phyloP scores from a whole-genome alignment of 2,113 vertebrate genomes.

The Tragelaphus scriptus region DNA sequence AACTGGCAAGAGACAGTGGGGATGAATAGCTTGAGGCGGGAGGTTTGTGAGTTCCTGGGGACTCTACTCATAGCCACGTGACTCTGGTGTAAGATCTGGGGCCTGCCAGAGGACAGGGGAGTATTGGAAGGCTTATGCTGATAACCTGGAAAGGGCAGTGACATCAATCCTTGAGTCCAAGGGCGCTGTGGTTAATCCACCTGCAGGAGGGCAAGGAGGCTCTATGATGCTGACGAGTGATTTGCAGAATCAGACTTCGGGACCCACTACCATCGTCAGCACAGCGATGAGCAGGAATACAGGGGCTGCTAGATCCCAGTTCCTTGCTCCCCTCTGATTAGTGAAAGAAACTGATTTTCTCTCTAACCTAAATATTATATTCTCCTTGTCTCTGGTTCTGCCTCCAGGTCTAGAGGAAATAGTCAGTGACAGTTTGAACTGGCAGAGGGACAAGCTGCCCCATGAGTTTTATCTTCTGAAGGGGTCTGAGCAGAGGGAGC shows the following conservation, averaged over 20 bases:
- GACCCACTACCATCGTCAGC: rapidly evolving
- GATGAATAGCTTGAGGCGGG: background rate
- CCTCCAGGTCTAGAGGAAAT: background rate
- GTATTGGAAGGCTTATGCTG: background rate
- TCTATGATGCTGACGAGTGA: background rate
- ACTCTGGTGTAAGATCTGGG: background rate
- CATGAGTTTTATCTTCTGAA: background rate
- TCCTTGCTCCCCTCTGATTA: background rate
- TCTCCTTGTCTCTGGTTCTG: background rate
- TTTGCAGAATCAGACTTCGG: background rate
- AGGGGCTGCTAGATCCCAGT: background rate
- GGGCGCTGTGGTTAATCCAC: background rate
- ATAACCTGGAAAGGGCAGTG: background rate
- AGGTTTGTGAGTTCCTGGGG: background rate
- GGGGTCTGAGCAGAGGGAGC: background rate
- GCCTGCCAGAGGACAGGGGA: background rate
- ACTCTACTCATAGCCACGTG: background rate
- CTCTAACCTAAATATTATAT: background rate
- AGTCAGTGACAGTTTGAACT: background rate
- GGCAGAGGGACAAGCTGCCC: background rate
- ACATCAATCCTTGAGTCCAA: background rate
- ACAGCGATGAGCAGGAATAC: background rate
- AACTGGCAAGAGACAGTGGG: background rate
- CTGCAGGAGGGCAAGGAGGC: background rate
- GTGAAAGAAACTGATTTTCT: background rate